phyloP scores from a whole-genome alignment of 2,113 vertebrate genomes.

The Hippopotamus amphibius region DNA sequence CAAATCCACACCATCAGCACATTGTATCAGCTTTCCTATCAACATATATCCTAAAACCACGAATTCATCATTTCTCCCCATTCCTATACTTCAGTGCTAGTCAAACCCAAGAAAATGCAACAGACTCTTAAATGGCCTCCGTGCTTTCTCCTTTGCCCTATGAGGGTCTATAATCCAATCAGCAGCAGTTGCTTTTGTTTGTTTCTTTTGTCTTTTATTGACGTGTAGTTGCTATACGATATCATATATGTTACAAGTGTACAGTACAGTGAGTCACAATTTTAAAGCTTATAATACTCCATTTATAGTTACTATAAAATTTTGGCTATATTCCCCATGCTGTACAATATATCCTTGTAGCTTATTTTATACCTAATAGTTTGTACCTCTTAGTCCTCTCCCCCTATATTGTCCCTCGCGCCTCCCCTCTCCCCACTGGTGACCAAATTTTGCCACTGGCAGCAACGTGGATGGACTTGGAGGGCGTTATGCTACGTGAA shows the following conservation, averaged over 20 bases:
- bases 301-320: not conserved
- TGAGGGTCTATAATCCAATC: not conserved
- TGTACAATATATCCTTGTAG: not conserved
- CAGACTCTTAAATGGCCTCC: not conserved
- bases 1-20: not conserved
- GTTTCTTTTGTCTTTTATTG: not conserved
- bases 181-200: not conserved
- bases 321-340: accelerated
- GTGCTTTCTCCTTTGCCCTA: no score
- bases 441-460: not conserved
- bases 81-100: not conserved
- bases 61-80: not conserved
- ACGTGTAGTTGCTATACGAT: not conserved
- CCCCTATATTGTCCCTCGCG: not conserved
- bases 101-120: not conserved
- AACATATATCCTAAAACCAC: not conserved
- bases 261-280: not conserved
- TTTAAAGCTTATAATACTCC: not conserved
- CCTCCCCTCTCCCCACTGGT: not conserved
- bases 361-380: not conserved
- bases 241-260: not conserved
- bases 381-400: not conserved
- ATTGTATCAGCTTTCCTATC: not conserved
- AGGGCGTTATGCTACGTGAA: not conserved
- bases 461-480: not conserved